Percentiles rank a stretch among this genome's conserved stretches.
phyloP scores from a whole-genome alignment of 1,140 invertebrate species.

The Eurosta solidaginis region DNA sequence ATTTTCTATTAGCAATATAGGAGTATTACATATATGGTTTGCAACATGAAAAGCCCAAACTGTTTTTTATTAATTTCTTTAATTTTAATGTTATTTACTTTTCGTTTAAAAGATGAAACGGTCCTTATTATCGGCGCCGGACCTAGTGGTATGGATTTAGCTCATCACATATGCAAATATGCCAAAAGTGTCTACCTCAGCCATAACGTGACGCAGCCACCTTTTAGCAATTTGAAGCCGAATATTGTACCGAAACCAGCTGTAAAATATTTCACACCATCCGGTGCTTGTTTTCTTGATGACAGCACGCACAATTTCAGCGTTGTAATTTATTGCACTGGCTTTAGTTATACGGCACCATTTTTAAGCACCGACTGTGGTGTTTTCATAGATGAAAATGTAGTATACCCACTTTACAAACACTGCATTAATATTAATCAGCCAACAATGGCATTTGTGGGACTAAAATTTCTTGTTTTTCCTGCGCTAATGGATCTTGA shows the following conservation, averaged over 20 bases:
- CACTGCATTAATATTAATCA: too few relatives aligned
- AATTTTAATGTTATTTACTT: too few relatives aligned
- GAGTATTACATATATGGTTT: too few relatives aligned
- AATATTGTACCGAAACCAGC: conserved; percentile 72
- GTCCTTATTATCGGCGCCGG: conserved; percentile 85
- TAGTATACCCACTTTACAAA: too few relatives aligned
- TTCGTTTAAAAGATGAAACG: background rate
- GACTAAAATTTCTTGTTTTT: conserved; percentile 70
- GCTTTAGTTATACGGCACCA: conserved; percentile 81
- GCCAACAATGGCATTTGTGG: too few relatives aligned
- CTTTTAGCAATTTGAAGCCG: too few relatives aligned
- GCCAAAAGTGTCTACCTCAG: conserved; percentile 71
- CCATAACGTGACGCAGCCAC: conserved; percentile 70
- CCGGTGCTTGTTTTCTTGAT: conserved; percentile 66
- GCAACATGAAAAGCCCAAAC: too few relatives aligned
- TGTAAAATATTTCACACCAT: conserved; percentile 63
- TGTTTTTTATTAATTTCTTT: too few relatives aligned
- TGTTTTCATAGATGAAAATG: too few relatives aligned
- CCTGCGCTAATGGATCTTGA: too few relatives aligned
- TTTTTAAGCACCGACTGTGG: conserved; percentile 74
- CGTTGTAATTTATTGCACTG: conserved; percentile 86
- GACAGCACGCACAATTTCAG: conserved; percentile 66
- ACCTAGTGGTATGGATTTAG: conserved; percentile 85
- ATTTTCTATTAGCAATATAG: too few relatives aligned
- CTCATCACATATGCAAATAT: conserved; percentile 73